Base-by-base conservation (phyloP, 2,888 invertebrate genomes). In the Tuta absoluta region DNA sequence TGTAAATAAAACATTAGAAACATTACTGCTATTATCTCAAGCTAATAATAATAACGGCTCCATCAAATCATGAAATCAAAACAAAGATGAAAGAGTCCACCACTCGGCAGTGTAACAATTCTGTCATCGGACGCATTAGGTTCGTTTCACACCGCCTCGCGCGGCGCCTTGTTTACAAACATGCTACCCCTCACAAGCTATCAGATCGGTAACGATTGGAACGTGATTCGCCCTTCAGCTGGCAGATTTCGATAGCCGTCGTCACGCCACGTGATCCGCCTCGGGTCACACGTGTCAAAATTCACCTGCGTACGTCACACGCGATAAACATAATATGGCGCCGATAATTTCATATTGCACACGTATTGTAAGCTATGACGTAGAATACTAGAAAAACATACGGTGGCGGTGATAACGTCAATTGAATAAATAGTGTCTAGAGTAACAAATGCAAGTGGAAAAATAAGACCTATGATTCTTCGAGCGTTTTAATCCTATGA, bases 181-280 rank as follows among this genome's bases (percentile, higher is more conserved):
- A 58, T 23, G 53, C n/a, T 33, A 33, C 23, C 41, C 8, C 21
- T 37, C 17, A 33, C 33, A 33, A 5, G 23, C 48, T 23, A 14
- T 24, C 51, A 33, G 37, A 62, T 62, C 51, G 21, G 62, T 49
- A 38, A 37, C 62, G 37, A 53, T 53, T 37, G 19, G 74, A 78
- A 82, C 79, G 80, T 81, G 80, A 81, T 78, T 73, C 75, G 69
- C 24, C 53, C 12, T 33, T n/a, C 24, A 48, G 10, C 14, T 49
- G 21, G 23, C 21, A 37, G 51, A 53, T 48, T 17, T 21, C 38
- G 51, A 48, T 78, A 75, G 74, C 11, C 70, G 71, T 73, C 73
- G 76, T 80, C 78, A 77, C 68, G 70, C 69, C 78, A 82, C 80
- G 80, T 80, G 80, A 74, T 74, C 69, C 65, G 59, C 67, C 61